A percentile compares a stretch with the other conserved stretches of the same genome.
Conservation (phyloP, 1,140 invertebrate species). For the Pachyrhynchus sulphureomaculatus region DNA sequence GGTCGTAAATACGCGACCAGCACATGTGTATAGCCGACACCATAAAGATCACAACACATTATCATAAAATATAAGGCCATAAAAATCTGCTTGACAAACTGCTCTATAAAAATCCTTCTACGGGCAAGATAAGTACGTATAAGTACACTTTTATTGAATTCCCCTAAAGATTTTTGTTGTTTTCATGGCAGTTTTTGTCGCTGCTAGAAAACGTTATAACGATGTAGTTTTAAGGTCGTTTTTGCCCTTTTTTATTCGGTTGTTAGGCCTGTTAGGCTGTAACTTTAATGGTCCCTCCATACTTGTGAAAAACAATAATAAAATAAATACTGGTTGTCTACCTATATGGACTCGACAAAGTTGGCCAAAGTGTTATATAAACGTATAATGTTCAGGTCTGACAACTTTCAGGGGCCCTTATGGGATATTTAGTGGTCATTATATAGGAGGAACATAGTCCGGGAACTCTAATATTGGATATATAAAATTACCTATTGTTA, state of each 20-base stretch:
- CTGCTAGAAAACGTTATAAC: constrained; percentile 17
- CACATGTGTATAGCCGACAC: constrained; percentile 1
- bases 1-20: background rate
- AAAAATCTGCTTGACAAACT: constrained; percentile 24
- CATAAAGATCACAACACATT: constrained; percentile 13
- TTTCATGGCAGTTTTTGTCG: constrained; percentile 21
- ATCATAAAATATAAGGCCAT: constrained; percentile 26
- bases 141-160: constrained; percentile 30
- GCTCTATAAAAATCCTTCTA: constrained; percentile 23
- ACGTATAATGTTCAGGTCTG: no score
- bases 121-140: constrained; percentile 13
- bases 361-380: no score
- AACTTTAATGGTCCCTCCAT: constrained; percentile 17
- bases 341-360: constrained; percentile 3
- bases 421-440: no score
- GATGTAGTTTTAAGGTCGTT: constrained; percentile 23
- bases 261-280: constrained; percentile 25
- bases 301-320: constrained; percentile 12
- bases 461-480: no score
- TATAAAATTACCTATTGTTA: no score
- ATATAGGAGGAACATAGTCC: no score
- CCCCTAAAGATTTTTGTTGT: constrained; percentile 29
- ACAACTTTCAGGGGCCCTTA: no score
- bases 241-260: constrained; percentile 24
- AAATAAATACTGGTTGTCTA: constrained; percentile 18